phyloP scores from a whole-genome alignment of 2,888 invertebrate species.

The Pinctada fucata region DNA sequence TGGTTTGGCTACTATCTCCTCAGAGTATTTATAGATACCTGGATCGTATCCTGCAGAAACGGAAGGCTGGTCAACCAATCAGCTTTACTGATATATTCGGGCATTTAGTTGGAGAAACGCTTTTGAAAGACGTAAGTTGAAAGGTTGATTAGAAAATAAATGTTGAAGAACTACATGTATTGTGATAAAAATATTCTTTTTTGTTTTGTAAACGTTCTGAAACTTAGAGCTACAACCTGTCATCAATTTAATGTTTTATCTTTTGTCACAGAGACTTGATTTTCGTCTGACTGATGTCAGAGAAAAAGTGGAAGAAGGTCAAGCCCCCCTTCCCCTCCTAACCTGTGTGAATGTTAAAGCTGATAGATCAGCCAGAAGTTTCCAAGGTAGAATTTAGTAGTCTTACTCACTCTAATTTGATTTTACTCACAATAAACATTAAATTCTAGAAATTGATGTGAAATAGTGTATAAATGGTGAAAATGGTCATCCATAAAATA shows the following conservation, averaged over 20 bases:
- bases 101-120: conserved; percentile 77
- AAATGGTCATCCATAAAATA: too few relatives aligned
- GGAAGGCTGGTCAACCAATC: conserved; percentile 77
- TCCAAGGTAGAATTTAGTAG: conserved; percentile 73
- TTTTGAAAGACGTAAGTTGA: conserved; percentile 75
- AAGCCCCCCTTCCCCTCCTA: conserved; percentile 77
- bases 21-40: conserved; percentile 71
- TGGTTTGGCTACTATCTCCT: conserved; percentile 73
- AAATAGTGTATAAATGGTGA: too few relatives aligned
- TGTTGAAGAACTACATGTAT: neutral
- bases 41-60: conserved; percentile 73
- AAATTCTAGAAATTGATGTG: too few relatives aligned
- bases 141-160: too few relatives aligned
- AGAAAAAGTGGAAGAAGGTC: conserved; percentile 71
- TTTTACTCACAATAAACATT: neutral
- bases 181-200: neutral
- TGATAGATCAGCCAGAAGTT: conserved; percentile 77
- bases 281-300: conserved; percentile 74
- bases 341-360: conserved; percentile 78
- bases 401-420: neutral
- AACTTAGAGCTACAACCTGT: neutral
- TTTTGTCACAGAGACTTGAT: conserved; percentile 69
- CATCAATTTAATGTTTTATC: neutral
- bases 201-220: neutral
- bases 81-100: conserved; percentile 79